phyloP scores from a whole-genome alignment of 2,888 invertebrate genomes.

The Gortyna flavago region DNA sequence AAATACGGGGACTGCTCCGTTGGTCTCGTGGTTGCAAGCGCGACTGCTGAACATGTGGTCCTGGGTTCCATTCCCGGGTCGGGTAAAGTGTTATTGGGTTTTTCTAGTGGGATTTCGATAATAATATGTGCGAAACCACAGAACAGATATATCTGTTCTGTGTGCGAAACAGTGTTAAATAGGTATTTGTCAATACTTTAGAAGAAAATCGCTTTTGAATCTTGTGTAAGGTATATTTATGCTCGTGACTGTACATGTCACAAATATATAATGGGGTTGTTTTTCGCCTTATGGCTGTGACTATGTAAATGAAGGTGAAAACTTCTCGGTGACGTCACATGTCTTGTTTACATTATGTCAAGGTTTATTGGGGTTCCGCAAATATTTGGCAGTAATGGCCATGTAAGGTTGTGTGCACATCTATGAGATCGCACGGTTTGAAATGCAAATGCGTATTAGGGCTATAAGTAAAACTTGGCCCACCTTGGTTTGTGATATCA shows the following conservation, averaged over 20 bases:
- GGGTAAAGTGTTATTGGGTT: too few species aligned
- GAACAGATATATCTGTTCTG: too few species aligned
- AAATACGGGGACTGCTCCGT: too few species aligned
- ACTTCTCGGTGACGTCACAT: slow-evolving; percentile 63
- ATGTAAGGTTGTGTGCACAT: slow-evolving; percentile 11
- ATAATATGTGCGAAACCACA: too few species aligned
- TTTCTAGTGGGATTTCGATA: too few species aligned
- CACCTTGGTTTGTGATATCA: background rate
- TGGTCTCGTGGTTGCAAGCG: too few species aligned
- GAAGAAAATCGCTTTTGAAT: background rate
- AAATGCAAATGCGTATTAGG: slow-evolving; percentile 12
- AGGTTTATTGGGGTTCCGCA: slow-evolving; percentile 76
- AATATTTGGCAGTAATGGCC: slow-evolving; percentile 76
- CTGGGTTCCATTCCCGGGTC: too few species aligned
- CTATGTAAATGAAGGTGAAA: slow-evolving; percentile 63
- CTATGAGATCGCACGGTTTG: slow-evolving; percentile 13
- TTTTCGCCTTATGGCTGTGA: slow-evolving; percentile 49
- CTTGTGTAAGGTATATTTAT: background rate
- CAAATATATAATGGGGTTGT: slow-evolving; percentile 53
- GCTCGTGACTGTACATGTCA: slow-evolving; percentile 7
- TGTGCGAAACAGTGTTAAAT: too few species aligned
- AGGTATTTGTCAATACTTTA: too few species aligned
- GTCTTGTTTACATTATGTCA: slow-evolving; percentile 76
- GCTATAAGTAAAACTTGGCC: background rate
- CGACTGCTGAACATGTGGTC: too few species aligned